A percentile compares a stretch with the other conserved stretches of the same genome.
These are phyloP conservation scores for Phoeniculus purpureus DNA, from an alignment of 2,797 vertebrate genomes.

Conservation along the genomic window DNA sequence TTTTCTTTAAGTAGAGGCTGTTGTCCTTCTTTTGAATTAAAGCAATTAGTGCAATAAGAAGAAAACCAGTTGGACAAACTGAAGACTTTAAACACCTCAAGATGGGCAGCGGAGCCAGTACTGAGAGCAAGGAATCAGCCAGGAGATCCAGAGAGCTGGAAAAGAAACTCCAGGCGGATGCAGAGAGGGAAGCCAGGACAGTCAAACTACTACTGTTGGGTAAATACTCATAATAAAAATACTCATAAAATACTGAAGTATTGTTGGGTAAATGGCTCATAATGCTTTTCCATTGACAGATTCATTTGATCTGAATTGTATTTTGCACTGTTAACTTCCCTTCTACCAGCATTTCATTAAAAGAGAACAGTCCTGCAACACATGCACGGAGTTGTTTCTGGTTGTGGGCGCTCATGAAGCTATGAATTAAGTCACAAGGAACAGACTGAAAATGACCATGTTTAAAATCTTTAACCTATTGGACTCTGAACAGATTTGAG, in stretches of 20 bases:
- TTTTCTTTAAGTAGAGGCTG: background rate
- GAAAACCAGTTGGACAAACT: background rate
- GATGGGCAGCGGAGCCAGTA: conserved; percentile 77
- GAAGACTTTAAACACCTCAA: background rate
- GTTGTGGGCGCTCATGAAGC: background rate
- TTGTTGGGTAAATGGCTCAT: background rate
- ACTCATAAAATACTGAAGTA: too few species aligned
- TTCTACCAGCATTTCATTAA: background rate
- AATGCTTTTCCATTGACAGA: background rate
- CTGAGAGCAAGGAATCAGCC: conserved; percentile 75
- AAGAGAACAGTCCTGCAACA: background rate
- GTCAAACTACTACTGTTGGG: conserved; percentile 78
- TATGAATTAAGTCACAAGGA: background rate
- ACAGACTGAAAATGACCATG: background rate
- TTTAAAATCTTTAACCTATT: background rate
- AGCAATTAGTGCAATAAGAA: background rate
- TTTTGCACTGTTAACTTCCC: background rate
- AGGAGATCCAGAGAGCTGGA: conserved; percentile 79
- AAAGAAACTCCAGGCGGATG: conserved; percentile 80
- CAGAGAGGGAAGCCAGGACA: conserved; percentile 76
- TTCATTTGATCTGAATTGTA: background rate
- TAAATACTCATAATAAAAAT: conserved; percentile 48
- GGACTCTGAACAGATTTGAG: background rate
- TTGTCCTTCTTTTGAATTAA: background rate
- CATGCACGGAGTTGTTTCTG: background rate